Conservation (phyloP, 2,797 vertebrate genomes). For the Eurystomus glaucurus region DNA sequence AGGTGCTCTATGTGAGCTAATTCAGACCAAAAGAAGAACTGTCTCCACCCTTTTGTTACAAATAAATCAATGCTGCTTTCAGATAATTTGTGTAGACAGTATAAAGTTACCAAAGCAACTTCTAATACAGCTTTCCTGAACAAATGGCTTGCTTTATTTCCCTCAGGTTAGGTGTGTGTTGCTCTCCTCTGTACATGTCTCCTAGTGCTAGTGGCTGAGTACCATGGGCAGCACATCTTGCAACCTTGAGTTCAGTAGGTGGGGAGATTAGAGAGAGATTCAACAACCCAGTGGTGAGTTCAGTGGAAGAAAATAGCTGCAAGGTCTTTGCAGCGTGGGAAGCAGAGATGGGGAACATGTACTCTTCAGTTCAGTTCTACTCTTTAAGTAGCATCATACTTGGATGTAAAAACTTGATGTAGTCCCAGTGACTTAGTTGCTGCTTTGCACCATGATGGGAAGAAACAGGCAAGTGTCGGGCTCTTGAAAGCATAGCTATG, state of each 20-base stretch:
- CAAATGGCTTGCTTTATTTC: background rate
- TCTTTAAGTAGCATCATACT: background rate
- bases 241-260: background rate
- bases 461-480: background rate
- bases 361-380: background rate
- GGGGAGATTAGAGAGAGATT: background rate
- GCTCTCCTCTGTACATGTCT: background rate
- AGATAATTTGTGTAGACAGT: background rate
- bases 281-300: background rate
- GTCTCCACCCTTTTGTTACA: background rate
- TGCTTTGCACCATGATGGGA: background rate
- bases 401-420: accelerated
- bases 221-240: background rate
- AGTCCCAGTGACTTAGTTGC: background rate
- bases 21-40: background rate
- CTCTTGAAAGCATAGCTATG: background rate
- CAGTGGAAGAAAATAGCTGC: background rate
- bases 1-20: background rate
- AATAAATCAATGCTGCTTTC: background rate
- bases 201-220: background rate
- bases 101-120: background rate
- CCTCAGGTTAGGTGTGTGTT: background rate
- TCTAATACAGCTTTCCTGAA: background rate
- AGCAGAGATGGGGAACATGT: background rate
- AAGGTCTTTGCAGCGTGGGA: background rate